These are phyloP conservation scores for Bactericera cockerelli DNA, from an alignment of 1,140 invertebrate genomes.

Conservation along the genomic window DNA sequence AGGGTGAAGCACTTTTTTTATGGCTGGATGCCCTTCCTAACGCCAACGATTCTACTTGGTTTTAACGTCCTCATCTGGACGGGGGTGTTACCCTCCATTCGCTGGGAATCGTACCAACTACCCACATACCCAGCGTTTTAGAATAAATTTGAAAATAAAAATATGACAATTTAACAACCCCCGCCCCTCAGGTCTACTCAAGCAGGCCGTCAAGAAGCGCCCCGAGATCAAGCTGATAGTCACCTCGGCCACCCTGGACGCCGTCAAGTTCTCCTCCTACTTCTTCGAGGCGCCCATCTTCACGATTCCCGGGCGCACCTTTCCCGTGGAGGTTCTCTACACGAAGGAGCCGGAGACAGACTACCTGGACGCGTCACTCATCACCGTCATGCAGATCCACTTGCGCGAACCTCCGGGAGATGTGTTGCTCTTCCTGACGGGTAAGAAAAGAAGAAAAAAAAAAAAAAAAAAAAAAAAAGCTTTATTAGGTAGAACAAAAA, in stretches of 20 bases:
- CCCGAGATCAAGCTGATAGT: slow-evolving; percentile 95
- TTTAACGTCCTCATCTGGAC: no score
- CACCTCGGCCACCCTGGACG: slow-evolving; percentile 95
- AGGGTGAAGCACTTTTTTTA: no score
- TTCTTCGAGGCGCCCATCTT: slow-evolving; percentile 93
- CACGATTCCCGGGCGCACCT: slow-evolving; percentile 90
- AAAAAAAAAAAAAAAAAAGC: no score
- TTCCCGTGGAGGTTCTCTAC: slow-evolving; percentile 89
- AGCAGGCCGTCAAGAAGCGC: slow-evolving; percentile 77
- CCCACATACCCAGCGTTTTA: no score
- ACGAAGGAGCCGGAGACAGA: slow-evolving; percentile 98
- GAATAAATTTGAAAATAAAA: no score
- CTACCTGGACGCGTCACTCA: slow-evolving; percentile 92
- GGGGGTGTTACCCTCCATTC: no score
- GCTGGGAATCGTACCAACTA: no score
- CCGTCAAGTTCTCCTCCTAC: slow-evolving; percentile 96
- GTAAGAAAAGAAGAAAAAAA: no score
- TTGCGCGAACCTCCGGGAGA: slow-evolving; percentile 86
- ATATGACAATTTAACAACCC: slow-evolving; percentile 10
- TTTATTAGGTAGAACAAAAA: no score
- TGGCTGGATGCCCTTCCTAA: no score
- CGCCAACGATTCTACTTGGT: no score
- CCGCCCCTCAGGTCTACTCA: slow-evolving; percentile 47
- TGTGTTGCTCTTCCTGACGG: slow-evolving; percentile 27
- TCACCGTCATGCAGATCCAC: slow-evolving; percentile 99